phyloP scores from a whole-genome alignment of 92 coral and sea anemone species.

The Parazoanthus darwini region DNA sequence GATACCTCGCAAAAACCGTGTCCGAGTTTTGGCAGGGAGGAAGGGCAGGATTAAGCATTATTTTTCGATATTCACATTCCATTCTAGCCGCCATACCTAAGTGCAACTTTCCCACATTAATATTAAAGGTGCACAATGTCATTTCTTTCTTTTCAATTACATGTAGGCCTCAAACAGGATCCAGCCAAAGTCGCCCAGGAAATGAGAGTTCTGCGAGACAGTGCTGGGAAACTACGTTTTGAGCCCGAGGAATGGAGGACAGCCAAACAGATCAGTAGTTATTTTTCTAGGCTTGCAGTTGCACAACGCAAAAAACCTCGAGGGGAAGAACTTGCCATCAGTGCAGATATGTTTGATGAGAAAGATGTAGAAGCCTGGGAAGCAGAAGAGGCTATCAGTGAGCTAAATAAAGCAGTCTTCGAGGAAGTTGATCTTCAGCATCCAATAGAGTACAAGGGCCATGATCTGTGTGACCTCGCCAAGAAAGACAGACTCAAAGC shows the following conservation, averaged over 20 bases:
- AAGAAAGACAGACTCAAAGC: no score
- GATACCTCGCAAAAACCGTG: background rate
- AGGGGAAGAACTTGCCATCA: no score
- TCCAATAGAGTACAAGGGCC: no score
- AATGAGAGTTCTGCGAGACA: slow-evolving; percentile 39
- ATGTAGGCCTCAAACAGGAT: slow-evolving; percentile 39
- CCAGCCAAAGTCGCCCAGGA: slow-evolving; percentile 37
- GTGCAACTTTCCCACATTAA: background rate
- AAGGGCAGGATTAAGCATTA: no score
- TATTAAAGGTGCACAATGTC: background rate
- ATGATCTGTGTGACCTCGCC: no score
- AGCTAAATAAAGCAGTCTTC: no score
- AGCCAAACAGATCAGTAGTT: slow-evolving; percentile 50
- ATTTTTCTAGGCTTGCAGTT: slow-evolving; percentile 25
- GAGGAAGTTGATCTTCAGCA: no score
- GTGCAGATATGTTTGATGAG: no score
- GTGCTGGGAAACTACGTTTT: slow-evolving; percentile 40
- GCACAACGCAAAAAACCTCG: no score
- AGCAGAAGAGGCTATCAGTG: no score
- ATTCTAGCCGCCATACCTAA: background rate
- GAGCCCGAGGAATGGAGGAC: slow-evolving; percentile 44
- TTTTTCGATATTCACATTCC: no score
- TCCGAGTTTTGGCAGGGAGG: background rate
- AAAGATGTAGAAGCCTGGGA: no score
- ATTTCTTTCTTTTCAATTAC: background rate